phyloP scores from a whole-genome alignment of 2,797 vertebrate genomes.

The Sebastes kiyomatsui region DNA sequence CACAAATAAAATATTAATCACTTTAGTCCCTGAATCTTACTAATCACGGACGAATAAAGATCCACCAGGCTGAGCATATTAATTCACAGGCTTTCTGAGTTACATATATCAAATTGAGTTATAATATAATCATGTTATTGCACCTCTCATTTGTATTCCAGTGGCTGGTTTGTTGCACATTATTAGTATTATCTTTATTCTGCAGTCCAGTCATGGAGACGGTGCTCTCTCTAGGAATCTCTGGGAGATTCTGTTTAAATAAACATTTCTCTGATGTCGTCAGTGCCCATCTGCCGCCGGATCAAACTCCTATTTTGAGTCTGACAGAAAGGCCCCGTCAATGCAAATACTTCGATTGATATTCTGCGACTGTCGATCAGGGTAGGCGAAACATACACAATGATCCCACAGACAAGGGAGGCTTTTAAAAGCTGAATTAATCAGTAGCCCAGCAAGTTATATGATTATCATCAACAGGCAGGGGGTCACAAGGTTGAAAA shows the following conservation, averaged over 20 bases:
- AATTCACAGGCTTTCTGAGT: background rate
- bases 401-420: background rate
- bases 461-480: constrained; percentile 33
- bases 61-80: background rate
- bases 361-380: constrained; percentile 54
- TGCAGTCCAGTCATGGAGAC: constrained; percentile 52
- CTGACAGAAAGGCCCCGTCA: constrained; percentile 33
- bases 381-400: constrained; percentile 9
- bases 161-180: background rate
- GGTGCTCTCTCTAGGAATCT: constrained; percentile 40
- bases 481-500: constrained; percentile 39
- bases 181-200: constrained; percentile 41
- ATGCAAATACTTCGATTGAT: constrained; percentile 69
- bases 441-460: constrained; percentile 11
- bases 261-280: constrained; percentile 58
- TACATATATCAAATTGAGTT: constrained; percentile 23
- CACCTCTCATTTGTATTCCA: constrained; percentile 64
- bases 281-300: constrained; percentile 52
- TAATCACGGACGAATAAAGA: background rate
- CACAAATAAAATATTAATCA: background rate
- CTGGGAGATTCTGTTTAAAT: constrained; percentile 58
- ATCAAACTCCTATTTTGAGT: constrained; percentile 39
- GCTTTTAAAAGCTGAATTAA: constrained; percentile 46
- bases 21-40: background rate
- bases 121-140: constrained; percentile 32